Base-by-base conservation (phyloP, 2,113 vertebrate species). In the Macaca fascicularis region DNA sequence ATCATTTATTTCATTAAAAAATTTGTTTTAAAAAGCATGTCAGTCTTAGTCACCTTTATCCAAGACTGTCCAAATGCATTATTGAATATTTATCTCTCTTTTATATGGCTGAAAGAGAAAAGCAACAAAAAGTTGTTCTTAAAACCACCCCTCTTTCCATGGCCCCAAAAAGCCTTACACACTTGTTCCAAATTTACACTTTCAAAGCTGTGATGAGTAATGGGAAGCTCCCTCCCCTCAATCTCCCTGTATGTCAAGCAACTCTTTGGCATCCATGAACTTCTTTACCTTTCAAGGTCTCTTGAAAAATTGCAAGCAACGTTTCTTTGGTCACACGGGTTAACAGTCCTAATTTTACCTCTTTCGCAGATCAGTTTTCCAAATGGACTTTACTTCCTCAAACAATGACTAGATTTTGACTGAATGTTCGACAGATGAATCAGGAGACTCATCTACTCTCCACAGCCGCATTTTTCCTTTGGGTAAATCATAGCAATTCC, bases 1-100 rank as follows among this genome's bases (percentile, higher is more conserved):
- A 92, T 93, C 55, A 79, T 86, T 95, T 88, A 57, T 79, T 95
- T 93, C 76, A 90, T 78, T 83, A 84, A 80, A 95, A 89, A 95
- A 6, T 14, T 64, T 64, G 27, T 64, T 64, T 64, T 88, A 85
- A 93, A 93, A 50, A 90, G 76, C 81, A 43, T 43, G 57, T 89
- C 89, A 93, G 48, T 92, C 85, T 95, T 59, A 89, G 48, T 92
- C 81, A 90, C 64, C 88, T 78, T 87, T 80, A 40, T 52, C 52
- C 86, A 97, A 84, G 70, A 67, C 59, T 59, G n/a, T 48, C 22
- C 88, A 93, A 74, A 85, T 50, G 40, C 55, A 64, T 27, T 35
- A 79, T 8, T 69, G n/a, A 79, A 55, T 70, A 61, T 40, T 82
- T 75, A 55, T 59, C 76, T 84, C 76, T 88, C 61, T 84, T 91